Evolutionary conservation across 2,888 invertebrate species (phyloP), one percentile per base, ranked within the genome.

Genomic region (Parnassius apollo): DNA sequence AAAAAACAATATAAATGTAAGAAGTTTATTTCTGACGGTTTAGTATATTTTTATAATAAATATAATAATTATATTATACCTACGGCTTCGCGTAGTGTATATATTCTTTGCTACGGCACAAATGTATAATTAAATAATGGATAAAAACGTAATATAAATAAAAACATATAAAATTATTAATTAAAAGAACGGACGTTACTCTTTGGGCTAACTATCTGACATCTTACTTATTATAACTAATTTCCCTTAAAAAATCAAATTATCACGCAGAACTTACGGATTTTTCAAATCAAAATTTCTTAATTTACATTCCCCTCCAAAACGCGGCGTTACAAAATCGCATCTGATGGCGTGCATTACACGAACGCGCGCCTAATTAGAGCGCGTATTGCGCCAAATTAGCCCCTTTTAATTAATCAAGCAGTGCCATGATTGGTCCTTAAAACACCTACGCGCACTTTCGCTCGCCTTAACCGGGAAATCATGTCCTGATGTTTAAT

Each of bases 401-500:
- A 74, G 71, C 70, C 63, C 67, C 68, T 66, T 70, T 78, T 78
- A 85, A 85, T 84, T 80, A 85, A 84, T 84, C 82, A 82, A 67
- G 66, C 64, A 75, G 65, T 62, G 62, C 57, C 61, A 57, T 64
- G 69, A 70, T 71, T 70, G 69, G 67, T 72, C 73, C 66, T 66
- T 65, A 73, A 70, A 66, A 76, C 82, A 79, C 82, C 81, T 76
- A 82, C 82, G 77, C 80, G 79, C 76, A 80, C 80, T 85, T 82
- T 83, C 78, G 75, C 72, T 68, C 69, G 65, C 72, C 82, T 82
- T 81, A 81, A 80, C 80, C 77, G 81, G 82, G 78, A 80, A 85
- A 81, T 84, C 86, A 82, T 85, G 86, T 80, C 78, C 77, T 76
- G 78, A 80, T 81, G 81, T 82, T 85, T 88, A 88, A 87, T 88